Conservation (phyloP, 2,888 invertebrate species). For the Andrena chrysosceles region DNA sequence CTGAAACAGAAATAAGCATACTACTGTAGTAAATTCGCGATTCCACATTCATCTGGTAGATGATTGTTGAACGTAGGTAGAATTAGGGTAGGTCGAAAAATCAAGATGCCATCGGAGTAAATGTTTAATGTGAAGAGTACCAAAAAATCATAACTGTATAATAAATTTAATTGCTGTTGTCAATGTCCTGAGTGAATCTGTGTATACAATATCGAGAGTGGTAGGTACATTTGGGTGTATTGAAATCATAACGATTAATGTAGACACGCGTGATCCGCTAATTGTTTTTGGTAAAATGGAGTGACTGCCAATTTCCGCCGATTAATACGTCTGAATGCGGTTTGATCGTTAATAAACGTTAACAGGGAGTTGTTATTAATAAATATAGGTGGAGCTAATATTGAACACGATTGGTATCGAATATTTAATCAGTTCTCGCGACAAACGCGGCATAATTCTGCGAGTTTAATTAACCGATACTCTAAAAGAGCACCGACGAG, state of each 20-base stretch:
- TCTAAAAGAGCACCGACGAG: not conserved
- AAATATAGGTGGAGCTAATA: not conserved
- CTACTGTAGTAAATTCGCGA: not conserved
- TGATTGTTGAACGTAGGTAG: too few species aligned
- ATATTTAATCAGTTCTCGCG: not conserved
- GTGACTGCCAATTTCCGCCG: not conserved
- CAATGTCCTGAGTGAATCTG: too few species aligned
- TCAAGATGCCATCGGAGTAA: too few species aligned
- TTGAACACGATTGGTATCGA: not conserved
- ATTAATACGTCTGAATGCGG: not conserved
- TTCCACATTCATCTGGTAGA: not conserved
- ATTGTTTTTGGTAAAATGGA: conserved; percentile 10
- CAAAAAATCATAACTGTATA: not conserved
- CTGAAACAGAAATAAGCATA: conserved; percentile 38
- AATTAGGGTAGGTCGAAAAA: too few species aligned
- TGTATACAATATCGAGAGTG: not conserved
- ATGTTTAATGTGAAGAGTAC: not conserved
- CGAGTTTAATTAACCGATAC: not conserved
- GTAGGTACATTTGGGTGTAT: not conserved
- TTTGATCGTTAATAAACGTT: not conserved
- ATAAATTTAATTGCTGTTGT: not conserved
- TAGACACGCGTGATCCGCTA: not conserved
- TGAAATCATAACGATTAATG: not conserved
- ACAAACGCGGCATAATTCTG: not conserved
- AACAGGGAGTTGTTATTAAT: not conserved